A percentile compares a stretch with the other conserved stretches of the same genome.
Evolutionary conservation across 2,797 vertebrate species (phyloP).

Genomic region (Acanthornis magna): DNA sequence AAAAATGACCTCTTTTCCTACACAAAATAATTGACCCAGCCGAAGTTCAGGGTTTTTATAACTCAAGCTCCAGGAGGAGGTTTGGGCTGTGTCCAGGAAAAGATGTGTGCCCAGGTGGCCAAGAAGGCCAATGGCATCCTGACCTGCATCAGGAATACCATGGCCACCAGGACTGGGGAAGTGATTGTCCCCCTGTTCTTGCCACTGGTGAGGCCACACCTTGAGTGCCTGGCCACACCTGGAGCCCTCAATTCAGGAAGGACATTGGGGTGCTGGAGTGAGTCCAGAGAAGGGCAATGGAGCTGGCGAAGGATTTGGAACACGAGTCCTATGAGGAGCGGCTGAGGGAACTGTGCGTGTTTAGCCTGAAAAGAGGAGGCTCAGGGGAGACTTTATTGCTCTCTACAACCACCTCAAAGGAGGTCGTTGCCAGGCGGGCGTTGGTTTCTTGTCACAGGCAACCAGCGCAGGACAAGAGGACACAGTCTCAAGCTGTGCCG

Average conservation of each 20-base stretch:
- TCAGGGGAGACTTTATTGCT: accelerated
- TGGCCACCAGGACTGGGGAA: not conserved
- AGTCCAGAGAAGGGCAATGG: not conserved
- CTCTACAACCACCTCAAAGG: not conserved
- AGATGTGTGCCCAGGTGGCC: not conserved
- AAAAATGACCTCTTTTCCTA: not conserved
- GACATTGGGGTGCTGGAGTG: not conserved
- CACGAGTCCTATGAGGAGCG: accelerated
- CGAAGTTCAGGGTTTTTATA: not conserved
- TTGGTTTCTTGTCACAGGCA: not conserved
- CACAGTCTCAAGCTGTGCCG: accelerated
- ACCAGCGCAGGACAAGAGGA: not conserved
- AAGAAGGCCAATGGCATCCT: not conserved
- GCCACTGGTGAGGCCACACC: not conserved
- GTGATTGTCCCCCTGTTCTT: not conserved
- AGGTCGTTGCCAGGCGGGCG: too few species aligned
- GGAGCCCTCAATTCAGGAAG: not conserved
- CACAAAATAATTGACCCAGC: not conserved
- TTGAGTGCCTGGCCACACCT: accelerated
- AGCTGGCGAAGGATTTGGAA: not conserved
- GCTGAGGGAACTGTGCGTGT: not conserved
- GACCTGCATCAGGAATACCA: not conserved
- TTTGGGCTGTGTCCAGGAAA: not conserved
- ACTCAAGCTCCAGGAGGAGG: not conserved
- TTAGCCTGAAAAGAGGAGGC: not conserved